Evolutionary conservation across 2,113 vertebrate species (phyloP).

Genomic region (Promerops cafer): DNA sequence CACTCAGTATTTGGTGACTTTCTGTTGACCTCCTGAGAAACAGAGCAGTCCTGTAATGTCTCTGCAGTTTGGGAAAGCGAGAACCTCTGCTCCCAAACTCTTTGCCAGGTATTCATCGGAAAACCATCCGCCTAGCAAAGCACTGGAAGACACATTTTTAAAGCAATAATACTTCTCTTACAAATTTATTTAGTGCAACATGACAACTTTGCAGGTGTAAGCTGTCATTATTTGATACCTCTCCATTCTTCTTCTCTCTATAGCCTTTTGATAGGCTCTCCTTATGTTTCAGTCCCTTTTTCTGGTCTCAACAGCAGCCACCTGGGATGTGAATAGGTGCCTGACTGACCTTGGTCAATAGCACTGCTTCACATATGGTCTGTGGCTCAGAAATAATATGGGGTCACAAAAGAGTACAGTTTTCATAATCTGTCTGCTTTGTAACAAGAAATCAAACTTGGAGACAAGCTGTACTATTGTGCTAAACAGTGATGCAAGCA

Average conservation of each 20-base stretch:
- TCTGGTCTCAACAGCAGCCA: background rate
- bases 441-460: background rate
- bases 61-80: background rate
- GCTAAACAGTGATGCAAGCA: background rate
- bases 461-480: background rate
- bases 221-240: slow-evolving; percentile 3
- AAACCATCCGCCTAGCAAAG: background rate
- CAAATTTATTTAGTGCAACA: background rate
- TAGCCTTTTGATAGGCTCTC: background rate
- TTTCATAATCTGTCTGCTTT: background rate
- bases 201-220: background rate
- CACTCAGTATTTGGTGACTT: background rate
- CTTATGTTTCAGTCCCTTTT: slow-evolving; percentile 32
- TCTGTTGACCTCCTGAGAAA: background rate
- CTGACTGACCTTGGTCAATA: background rate
- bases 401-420: background rate
- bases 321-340: background rate
- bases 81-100: background rate
- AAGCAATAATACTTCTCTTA: background rate
- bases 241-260: background rate
- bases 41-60: background rate
- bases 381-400: background rate
- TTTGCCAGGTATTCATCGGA: background rate
- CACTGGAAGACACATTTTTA: background rate
- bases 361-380: background rate